Evolutionary conservation across 2,888 invertebrate genomes (phyloP).

Genomic region (Nymphalis polychloros): DNA sequence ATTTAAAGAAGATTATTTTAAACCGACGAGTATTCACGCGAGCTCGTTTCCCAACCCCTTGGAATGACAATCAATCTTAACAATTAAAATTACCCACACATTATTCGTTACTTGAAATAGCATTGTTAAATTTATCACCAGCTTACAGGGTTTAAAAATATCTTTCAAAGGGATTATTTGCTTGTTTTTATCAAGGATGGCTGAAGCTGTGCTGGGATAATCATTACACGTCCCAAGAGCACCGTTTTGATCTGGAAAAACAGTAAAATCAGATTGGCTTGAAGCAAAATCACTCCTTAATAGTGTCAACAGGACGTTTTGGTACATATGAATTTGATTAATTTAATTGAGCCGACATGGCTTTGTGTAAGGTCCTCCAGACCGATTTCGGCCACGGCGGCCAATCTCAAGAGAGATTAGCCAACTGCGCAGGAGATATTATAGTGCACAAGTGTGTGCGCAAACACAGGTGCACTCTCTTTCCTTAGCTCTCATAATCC

Average conservation of each 20-base stretch:
- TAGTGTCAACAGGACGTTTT: too few species aligned
- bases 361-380: too few species aligned
- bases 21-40: not conserved
- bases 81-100: slow-evolving; percentile 29
- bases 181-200: slow-evolving; percentile 6
- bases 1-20: slow-evolving; percentile 12
- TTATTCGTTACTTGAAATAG: slow-evolving; percentile 27
- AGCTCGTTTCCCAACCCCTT: slow-evolving; percentile 18
- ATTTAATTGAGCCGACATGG: too few species aligned
- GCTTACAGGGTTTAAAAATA: slow-evolving; percentile 32
- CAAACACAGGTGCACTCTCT: too few species aligned
- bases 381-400: too few species aligned
- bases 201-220: slow-evolving; percentile 11
- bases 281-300: too few species aligned
- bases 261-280: not conserved
- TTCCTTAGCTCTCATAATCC: too few species aligned
- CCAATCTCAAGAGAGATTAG: too few species aligned
- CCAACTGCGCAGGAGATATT: too few species aligned
- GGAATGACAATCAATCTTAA: slow-evolving; percentile 31
- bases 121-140: slow-evolving; percentile 27
- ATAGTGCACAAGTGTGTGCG: too few species aligned
- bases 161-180: slow-evolving; percentile 18
- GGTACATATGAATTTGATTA: too few species aligned
- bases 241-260: not conserved
- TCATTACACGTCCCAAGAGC: slow-evolving; percentile 18